Evolutionary conservation across 2,797 vertebrate genomes (phyloP).

Genomic region (Neosilurus hyrtlii): DNA sequence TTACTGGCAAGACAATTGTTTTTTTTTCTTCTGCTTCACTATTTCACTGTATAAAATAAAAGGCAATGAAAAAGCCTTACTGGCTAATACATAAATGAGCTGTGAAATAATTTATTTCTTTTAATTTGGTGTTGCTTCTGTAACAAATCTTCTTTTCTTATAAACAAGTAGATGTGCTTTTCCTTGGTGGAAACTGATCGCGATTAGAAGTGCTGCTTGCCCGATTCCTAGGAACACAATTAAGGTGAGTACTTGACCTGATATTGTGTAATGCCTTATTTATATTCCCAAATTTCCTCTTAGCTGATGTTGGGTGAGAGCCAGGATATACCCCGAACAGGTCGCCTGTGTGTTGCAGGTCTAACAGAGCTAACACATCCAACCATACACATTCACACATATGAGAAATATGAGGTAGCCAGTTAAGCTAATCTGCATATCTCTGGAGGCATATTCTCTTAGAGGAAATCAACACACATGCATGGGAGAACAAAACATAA

Average conservation of each 20-base stretch:
- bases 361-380: too few relatives aligned
- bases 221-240: neutral
- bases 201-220: neutral
- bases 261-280: neutral
- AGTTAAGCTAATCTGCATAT: too few relatives aligned
- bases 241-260: neutral
- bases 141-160: neutral
- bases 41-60: constrained; percentile 56
- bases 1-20: constrained; percentile 50
- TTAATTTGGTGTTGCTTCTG: neutral
- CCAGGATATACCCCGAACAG: too few relatives aligned
- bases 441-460: too few relatives aligned
- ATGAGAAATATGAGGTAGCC: too few relatives aligned
- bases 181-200: neutral
- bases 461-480: too few relatives aligned
- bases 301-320: too few relatives aligned
- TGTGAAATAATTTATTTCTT: constrained; percentile 4
- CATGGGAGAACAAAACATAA: too few relatives aligned
- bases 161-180: neutral
- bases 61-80: constrained; percentile 44
- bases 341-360: too few relatives aligned
- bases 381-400: too few relatives aligned
- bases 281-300: neutral
- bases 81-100: constrained; percentile 32
- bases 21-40: constrained; percentile 48